A percentile compares a stretch with the other conserved stretches of the same genome.
phyloP scores from a whole-genome alignment of 2,888 invertebrate genomes.

The Tuberolachnus salignus region DNA sequence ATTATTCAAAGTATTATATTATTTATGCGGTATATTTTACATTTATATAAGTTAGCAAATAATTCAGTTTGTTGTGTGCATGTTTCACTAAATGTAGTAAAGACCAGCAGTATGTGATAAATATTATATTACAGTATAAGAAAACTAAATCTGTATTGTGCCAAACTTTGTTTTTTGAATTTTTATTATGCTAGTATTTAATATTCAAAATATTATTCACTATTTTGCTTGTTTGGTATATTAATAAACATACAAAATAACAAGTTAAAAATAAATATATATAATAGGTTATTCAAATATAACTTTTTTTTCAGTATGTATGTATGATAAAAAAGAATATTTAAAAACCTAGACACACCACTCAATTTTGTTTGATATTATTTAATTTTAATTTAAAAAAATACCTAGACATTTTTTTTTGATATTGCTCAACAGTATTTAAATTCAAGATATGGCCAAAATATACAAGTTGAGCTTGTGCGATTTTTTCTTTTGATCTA shows the following conservation, averaged over 20 bases:
- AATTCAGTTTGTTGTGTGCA: slow-evolving; percentile 17
- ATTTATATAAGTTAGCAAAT: slow-evolving; percentile 10
- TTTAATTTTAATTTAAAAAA: too few relatives aligned
- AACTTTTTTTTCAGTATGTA: too few relatives aligned
- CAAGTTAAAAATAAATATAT: background rate
- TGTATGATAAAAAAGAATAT: too few relatives aligned
- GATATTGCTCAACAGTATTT: too few relatives aligned
- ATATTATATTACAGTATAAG: slow-evolving; percentile 27
- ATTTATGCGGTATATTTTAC: background rate
- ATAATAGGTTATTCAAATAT: too few relatives aligned
- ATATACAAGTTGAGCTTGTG: too few relatives aligned
- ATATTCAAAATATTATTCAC: background rate
- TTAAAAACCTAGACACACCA: too few relatives aligned
- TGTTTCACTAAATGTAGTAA: slow-evolving; percentile 31
- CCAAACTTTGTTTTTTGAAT: background rate
- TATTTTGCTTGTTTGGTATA: slow-evolving; percentile 1
- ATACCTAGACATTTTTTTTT: too few relatives aligned
- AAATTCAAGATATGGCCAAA: too few relatives aligned
- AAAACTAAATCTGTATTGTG: background rate
- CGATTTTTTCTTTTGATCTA: too few relatives aligned
- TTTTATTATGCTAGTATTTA: slow-evolving; percentile 4
- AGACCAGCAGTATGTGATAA: slow-evolving; percentile 37
- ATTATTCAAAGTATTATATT: slow-evolving; percentile 30
- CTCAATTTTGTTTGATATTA: too few relatives aligned
- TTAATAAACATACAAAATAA: background rate